Percentiles rank a stretch among this genome's conserved stretches.
phyloP scores from a whole-genome alignment of 2,113 vertebrate species.

The Chaetorhynchus papuensis region DNA sequence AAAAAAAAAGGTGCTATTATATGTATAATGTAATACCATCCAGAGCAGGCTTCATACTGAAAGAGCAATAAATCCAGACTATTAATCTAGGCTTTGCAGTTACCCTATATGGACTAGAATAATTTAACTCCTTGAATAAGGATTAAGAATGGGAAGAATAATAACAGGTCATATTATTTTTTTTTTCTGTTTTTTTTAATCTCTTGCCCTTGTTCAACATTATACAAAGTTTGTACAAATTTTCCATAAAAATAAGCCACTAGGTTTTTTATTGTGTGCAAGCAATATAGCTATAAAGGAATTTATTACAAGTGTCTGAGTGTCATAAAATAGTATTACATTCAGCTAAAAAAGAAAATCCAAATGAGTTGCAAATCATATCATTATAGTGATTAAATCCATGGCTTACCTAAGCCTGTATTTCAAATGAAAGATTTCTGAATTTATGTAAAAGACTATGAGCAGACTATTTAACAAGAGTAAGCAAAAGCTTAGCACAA shows the following conservation, averaged over 20 bases:
- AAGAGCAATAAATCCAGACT: neutral
- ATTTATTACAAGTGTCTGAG: neutral
- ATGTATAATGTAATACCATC: neutral
- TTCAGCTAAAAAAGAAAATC: conserved; percentile 20
- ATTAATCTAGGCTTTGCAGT: neutral
- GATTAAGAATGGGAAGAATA: neutral
- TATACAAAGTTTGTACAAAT: neutral
- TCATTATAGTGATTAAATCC: conserved; percentile 14
- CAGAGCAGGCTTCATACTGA: neutral
- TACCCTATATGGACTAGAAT: neutral
- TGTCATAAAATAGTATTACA: neutral
- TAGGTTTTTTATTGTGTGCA: neutral
- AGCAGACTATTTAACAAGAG: neutral
- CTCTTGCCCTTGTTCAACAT: neutral
- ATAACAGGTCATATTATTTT: neutral
- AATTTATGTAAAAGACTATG: conserved; percentile 1
- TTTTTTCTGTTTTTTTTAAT: neutral
- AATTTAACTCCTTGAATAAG: neutral
- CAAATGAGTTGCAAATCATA: conserved; percentile 18
- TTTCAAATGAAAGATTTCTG: conserved; percentile 6
- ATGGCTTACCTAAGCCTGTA: neutral
- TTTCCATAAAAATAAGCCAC: neutral
- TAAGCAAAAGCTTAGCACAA: neutral
- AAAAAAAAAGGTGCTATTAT: neutral
- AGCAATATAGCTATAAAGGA: neutral